phyloP scores from a whole-genome alignment of 2,888 invertebrate species.

The Argyresthia albistria region DNA sequence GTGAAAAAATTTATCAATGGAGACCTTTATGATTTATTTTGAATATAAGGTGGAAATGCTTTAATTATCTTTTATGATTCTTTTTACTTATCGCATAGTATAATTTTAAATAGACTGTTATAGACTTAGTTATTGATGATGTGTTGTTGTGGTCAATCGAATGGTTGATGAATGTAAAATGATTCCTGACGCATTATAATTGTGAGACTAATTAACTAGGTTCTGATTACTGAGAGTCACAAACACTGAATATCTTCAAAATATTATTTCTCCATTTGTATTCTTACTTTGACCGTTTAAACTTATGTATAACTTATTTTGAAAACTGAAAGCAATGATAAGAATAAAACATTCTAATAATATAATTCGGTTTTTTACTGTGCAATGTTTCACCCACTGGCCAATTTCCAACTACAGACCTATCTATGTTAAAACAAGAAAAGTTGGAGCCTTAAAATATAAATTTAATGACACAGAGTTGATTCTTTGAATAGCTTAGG shows the following conservation, averaged over 20 bases:
- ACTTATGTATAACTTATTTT: neutral
- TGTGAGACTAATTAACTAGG: neutral
- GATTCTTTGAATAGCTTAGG: no score
- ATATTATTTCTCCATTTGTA: neutral
- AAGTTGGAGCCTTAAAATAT: no score
- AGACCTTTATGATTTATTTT: slow-evolving; percentile 64
- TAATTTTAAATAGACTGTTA: slow-evolving; percentile 72
- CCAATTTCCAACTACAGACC: no score
- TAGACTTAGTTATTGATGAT: slow-evolving; percentile 60
- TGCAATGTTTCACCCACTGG: no score
- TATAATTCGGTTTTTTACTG: no score
- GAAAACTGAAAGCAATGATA: no score
- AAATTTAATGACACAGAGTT: no score
- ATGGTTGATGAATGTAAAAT: slow-evolving; percentile 15
- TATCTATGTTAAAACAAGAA: no score
- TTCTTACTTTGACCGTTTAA: neutral
- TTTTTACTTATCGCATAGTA: slow-evolving; percentile 64
- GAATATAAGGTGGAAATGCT: slow-evolving; percentile 70
- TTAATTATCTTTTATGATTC: slow-evolving; percentile 68
- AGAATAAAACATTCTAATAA: slow-evolving; percentile 1
- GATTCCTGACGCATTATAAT: neutral
- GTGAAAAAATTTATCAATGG: slow-evolving; percentile 43
- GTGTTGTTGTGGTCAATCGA: slow-evolving; percentile 39
- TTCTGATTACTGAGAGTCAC: neutral
- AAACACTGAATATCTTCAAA: neutral